Base-by-base conservation (phyloP, 2,797 vertebrate genomes). In the Chrysocyon brachyurus region DNA sequence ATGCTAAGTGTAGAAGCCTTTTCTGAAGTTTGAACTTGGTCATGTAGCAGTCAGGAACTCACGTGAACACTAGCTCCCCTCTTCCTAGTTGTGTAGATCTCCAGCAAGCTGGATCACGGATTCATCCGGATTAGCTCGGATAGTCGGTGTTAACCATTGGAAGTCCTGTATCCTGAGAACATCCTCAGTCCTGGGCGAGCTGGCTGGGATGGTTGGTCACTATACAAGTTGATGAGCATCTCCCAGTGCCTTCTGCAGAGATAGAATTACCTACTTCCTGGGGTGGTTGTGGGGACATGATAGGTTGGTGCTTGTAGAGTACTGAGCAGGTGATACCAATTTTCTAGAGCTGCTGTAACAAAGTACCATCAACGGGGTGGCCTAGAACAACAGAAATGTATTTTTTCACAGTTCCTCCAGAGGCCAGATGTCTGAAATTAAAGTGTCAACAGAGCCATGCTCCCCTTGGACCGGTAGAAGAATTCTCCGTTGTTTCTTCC, bases 281-380 rank as follows among this genome's bases (percentile, higher is more conserved):
- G 56, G 36, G 10, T 28, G 5, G 11, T 36, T 66, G 1, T 0
- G 12, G 66, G 63, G 61, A 33, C 59, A 19, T 26, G 26, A 12
- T 0, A 36, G 73, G 54, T 22, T 15, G 5, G 33, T 16, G 14
- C 0, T 0, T 11, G 0, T 4, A 59, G 40, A 46, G 57, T 72
- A 16, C 85, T 28, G 2, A 66, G 78, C 91, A 31, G 6, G 21
- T 56, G 4, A 16, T 46, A 3, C 31, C 28, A 2, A 21, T 28
- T 54, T 82, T 36, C 61, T 72, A 40, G 49, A 15, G 57, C 73
- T 28, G 63, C 31, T 33, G 1, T 70, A 16, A 2, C 68, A 21
- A 22, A 79, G 57, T 26, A 12, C 52, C 12, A 1, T 17, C 59
- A 59, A 22, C 9, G 21, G 2, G 3, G 26, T 54, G 68, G 31